phyloP scores from a whole-genome alignment of 2,797 vertebrate genomes.

The Halcyon badia region DNA sequence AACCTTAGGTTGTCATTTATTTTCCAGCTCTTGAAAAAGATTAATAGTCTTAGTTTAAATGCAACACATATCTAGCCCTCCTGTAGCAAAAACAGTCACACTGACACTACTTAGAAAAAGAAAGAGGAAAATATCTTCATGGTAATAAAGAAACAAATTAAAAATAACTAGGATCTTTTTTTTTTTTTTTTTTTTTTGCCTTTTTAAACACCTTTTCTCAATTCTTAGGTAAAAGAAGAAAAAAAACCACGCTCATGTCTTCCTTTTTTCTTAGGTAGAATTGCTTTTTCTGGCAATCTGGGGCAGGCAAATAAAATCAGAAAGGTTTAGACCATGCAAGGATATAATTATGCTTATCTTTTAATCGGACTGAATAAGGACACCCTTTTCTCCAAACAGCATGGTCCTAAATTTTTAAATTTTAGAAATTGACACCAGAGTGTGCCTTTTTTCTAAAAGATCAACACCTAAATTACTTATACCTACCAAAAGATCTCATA shows the following conservation, averaged over 20 bases:
- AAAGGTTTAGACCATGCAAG: not conserved
- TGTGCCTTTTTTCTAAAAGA: not conserved
- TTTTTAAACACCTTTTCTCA: not conserved
- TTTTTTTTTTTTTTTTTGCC: not conserved
- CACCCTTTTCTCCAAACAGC: not conserved
- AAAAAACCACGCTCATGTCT: not conserved
- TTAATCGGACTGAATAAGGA: not conserved
- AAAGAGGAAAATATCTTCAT: not conserved
- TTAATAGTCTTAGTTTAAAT: slow-evolving; percentile 56
- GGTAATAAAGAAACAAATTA: not conserved
- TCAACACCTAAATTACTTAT: not conserved
- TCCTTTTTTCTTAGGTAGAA: not conserved
- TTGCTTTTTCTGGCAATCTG: not conserved
- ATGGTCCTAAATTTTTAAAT: not conserved
- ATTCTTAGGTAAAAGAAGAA: not conserved
- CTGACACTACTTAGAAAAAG: not conserved
- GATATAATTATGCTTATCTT: not conserved
- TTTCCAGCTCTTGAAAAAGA: slow-evolving; percentile 57
- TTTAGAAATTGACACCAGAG: not conserved
- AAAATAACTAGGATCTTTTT: not conserved
- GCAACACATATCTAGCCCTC: slow-evolving; percentile 27
- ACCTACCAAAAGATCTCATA: not conserved
- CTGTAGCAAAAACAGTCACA: slow-evolving; percentile 17
- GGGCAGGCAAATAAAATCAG: not conserved
- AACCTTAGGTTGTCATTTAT: slow-evolving; percentile 49